Conservation (phyloP, 2,888 invertebrate genomes). For the Galerucella nymphaeae region DNA sequence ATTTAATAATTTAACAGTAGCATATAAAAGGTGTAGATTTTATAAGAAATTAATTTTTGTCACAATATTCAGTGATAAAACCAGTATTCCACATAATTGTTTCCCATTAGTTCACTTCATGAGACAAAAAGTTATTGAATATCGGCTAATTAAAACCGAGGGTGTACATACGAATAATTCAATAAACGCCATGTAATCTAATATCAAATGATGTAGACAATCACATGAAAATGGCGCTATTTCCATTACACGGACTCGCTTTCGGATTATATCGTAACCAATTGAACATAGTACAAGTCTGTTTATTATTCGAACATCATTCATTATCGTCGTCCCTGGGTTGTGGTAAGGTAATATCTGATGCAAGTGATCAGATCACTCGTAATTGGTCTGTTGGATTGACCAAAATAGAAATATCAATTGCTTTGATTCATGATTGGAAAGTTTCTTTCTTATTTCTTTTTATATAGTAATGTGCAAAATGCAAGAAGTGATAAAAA, state of each 20-base stretch:
- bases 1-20: too few species aligned
- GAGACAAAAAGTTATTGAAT: neutral
- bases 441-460: too few species aligned
- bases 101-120: neutral
- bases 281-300: constrained; percentile 2
- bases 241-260: neutral
- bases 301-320: constrained; percentile 4
- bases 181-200: neutral
- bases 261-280: neutral
- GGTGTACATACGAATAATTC: neutral
- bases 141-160: neutral
- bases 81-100: neutral
- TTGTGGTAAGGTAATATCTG: neutral
- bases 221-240: neutral
- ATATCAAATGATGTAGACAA: constrained; percentile 1
- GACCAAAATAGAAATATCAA: neutral
- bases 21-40: too few species aligned
- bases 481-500: too few species aligned
- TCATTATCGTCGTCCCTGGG: neutral
- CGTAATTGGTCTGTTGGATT: neutral
- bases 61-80: neutral
- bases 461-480: too few species aligned
- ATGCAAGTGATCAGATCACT: neutral
- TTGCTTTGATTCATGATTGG: too few species aligned
- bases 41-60: neutral